A percentile compares a stretch with the other conserved stretches of the same genome.
Evolutionary conservation across 2,113 vertebrate genomes (phyloP).

Genomic region (Salminus brasiliensis): DNA sequence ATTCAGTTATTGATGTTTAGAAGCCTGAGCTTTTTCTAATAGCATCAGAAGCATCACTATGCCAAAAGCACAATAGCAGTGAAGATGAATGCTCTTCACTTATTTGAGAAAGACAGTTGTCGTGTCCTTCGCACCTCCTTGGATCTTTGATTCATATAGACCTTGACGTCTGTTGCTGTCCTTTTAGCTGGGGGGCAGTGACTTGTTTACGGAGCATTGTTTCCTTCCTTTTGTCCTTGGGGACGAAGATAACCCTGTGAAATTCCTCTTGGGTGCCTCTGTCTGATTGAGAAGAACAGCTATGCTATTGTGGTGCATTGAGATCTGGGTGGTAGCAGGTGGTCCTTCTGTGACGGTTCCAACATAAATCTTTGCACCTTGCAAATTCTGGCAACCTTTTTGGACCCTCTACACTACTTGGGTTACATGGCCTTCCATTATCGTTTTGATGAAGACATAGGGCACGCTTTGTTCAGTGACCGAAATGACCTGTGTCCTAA

Average conservation of each 20-base stretch:
- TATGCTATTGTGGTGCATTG: slow-evolving; percentile 23
- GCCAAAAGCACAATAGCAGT: too few relatives aligned
- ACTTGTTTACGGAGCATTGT: slow-evolving; percentile 33
- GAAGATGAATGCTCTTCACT: not conserved
- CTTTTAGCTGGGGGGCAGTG: slow-evolving; percentile 14
- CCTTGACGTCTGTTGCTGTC: slow-evolving; percentile 5
- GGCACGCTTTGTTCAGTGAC: not conserved
- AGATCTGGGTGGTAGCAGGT: slow-evolving; percentile 41
- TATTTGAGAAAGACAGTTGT: not conserved
- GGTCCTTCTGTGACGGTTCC: slow-evolving; percentile 26
- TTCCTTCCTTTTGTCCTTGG: slow-evolving; percentile 58
- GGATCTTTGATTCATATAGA: not conserved
- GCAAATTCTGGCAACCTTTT: slow-evolving; percentile 34
- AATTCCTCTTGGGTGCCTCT: slow-evolving; percentile 55
- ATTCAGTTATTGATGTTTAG: too few relatives aligned
- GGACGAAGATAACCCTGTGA: slow-evolving; percentile 68
- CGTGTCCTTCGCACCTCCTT: not conserved
- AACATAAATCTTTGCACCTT: slow-evolving; percentile 28
- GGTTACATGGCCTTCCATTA: slow-evolving; percentile 5
- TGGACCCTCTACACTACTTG: slow-evolving; percentile 8
- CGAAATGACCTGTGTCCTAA: not conserved
- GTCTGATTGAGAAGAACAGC: slow-evolving; percentile 44
- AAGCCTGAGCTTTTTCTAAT: too few relatives aligned
- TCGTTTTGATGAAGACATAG: not conserved
- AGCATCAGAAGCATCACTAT: too few relatives aligned